Base-by-base conservation (phyloP, 2,113 vertebrate genomes). In the Eonycteris spelaea region DNA sequence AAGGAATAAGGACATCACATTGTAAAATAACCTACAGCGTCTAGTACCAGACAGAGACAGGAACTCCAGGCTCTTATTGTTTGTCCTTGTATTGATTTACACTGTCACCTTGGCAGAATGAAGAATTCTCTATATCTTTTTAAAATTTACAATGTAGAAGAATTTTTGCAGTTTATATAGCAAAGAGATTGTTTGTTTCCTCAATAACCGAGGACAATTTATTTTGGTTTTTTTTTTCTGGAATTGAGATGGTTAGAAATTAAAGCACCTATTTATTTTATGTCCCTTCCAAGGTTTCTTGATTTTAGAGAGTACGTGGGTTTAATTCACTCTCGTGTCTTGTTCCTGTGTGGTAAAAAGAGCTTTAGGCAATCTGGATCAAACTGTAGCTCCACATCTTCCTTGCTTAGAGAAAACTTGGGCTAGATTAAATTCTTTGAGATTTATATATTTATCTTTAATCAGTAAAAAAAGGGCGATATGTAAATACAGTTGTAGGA, bases 371-470 rank as follows among this genome's bases (percentile, higher is more conserved):
- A 91, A 43, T 63, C 83, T 55, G 33, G 38, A 19, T 40, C 61
- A 84, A 15, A 70, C 61, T 16, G 11, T 3, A 68, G 15, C 43
- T 51, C 5, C 13, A 11, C 28, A 38, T 33, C 30, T 75, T 61
- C 40, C 65, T 88, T 59, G 21, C 61, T 57, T 40, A 65, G 7
- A 85, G 67, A 90, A 74, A 86, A 5, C 6, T 63, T 78, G 35
- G 26, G 21, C 22, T 30, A 86, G 65, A 28, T 28, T 93, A 84
- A 65, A 16, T 71, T 74, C 51, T 82, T 75, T 83, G 45, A 85
- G 10, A 68, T 85, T 16, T 84, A 38, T 85, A 43, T 67, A 94
- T 77, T 53, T 67, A 94, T 88, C 85, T 87, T 80, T n/a, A 78
- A 86, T 35, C 14, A 61, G 18, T 88, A 80, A 63, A 55, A 59